Base-by-base conservation (phyloP, 2,888 invertebrate species). In the Leucoma salicis region DNA sequence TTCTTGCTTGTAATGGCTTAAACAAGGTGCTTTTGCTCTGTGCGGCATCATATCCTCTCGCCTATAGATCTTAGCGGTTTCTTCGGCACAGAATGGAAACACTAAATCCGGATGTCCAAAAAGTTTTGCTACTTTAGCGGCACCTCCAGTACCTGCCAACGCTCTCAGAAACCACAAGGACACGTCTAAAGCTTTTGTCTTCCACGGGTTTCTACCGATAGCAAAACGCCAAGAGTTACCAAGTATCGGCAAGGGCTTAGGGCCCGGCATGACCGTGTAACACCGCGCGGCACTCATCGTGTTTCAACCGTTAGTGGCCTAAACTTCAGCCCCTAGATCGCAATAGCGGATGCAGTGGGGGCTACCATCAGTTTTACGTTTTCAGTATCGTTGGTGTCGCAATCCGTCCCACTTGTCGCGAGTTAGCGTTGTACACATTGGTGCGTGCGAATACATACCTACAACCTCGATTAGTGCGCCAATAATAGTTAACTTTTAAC, bases 211-310 rank as follows among this genome's bases (percentile, higher is more conserved):
- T 49, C 71, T 74, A 8, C 86, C 84, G 46, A 89, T 92, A 35
- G 95, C 93, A 76, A 95, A 95, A 54, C 95, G 90, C 95, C 95
- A 95, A 2, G 95, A 93, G 74, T 95, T 95, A 40, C 95, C 95
- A 35, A 95, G 82, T 33, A 95, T 42, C 0, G 95, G 95, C 68
- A 95, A 75, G 35, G 93, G 93, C 78, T 87, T 92, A 12, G 95
- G 95, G 13, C 95, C 95, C 2, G 95, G 95, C 70, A 95, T 93
- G 46, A 91, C 91, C 35, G 90, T 77, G 74, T 94, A 95, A 59
- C 80, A 76, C 68, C 88, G 85, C 70, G 82, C 82, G 73, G 65
- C 74, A 58, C 60, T 71, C 87, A 87, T 87, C 71, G 76, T 81
- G 79, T 62, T 49, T 57, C 60, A 57, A 62, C 62, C 66, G 72